phyloP scores from a whole-genome alignment of 1,140 invertebrate species.

The Pseudobourletiella spinata region DNA sequence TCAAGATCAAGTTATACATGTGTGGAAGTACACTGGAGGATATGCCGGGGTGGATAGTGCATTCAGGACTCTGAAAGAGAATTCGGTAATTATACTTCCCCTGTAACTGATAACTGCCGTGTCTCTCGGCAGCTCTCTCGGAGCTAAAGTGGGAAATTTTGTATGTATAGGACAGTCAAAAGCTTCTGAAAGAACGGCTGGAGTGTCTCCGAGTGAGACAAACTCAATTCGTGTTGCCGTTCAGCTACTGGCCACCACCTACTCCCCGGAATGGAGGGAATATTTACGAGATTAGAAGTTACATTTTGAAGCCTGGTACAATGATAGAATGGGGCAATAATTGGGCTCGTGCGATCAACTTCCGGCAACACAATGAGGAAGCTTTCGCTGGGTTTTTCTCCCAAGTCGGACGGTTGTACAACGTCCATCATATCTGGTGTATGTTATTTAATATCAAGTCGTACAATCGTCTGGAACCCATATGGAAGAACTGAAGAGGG shows the following conservation, averaged over 20 bases:
- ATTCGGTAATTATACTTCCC: conserved; percentile 50
- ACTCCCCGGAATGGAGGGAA: conserved; percentile 60
- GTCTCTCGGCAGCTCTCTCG: no score
- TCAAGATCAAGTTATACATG: conserved; percentile 89
- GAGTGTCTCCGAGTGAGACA: conserved; percentile 76
- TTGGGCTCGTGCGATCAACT: conserved; percentile 91
- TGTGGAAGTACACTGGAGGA: conserved; percentile 89
- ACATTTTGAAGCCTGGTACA: conserved; percentile 82
- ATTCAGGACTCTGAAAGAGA: conserved; percentile 59
- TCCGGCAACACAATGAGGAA: conserved; percentile 80
- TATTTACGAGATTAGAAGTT: conserved; percentile 90
- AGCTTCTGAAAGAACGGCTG: conserved; percentile 69
- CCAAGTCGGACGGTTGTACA: conserved; percentile 89
- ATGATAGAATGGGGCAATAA: conserved; percentile 99
- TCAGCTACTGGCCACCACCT: conserved; percentile 80
- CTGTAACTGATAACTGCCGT: background rate
- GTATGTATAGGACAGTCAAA: conserved; percentile 59
- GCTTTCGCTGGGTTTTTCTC: conserved; percentile 94
- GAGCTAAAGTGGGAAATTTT: background rate
- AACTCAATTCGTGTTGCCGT: conserved; percentile 82
- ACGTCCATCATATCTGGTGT: conserved; percentile 98
- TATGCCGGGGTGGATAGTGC: conserved; percentile 78
- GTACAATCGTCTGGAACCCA: no score
- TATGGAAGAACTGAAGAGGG: no score
- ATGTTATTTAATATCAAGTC: conserved; percentile 50